phyloP scores from a whole-genome alignment of 35 echinoderm and acorn worm species.

The Strongylocentrotus purpuratus region DNA sequence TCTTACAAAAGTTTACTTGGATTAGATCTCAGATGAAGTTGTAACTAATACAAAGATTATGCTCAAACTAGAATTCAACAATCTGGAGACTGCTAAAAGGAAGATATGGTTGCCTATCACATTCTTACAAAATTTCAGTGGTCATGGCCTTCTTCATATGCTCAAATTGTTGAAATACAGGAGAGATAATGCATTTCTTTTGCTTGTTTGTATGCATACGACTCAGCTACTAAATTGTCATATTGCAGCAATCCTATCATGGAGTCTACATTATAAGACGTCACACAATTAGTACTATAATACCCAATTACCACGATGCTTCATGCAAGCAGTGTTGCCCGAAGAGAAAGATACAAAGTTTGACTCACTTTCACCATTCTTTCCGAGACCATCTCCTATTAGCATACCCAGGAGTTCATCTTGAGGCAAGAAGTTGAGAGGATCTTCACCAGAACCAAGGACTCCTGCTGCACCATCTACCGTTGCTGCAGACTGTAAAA shows the following conservation, averaged over 20 bases:
- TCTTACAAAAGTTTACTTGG: too few relatives aligned
- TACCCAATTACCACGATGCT: background rate
- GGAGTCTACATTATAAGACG: background rate
- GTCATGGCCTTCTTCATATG: too few relatives aligned
- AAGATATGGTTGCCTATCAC: too few relatives aligned
- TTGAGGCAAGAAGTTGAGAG: constrained; percentile 93
- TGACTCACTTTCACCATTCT: constrained; percentile 85
- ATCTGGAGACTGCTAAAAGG: too few relatives aligned
- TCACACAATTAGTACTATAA: background rate
- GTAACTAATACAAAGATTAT: too few relatives aligned
- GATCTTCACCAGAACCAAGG: constrained; percentile 79
- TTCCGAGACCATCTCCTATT: constrained; percentile 81
- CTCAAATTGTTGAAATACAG: too few relatives aligned
- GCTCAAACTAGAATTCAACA: too few relatives aligned
- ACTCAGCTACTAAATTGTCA: too few relatives aligned
- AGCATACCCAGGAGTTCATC: constrained; percentile 92
- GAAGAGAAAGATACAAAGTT: background rate
- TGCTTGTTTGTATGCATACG: too few relatives aligned
- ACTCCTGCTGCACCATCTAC: constrained; percentile 67
- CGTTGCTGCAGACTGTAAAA: constrained; percentile 26
- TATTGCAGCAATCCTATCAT: background rate
- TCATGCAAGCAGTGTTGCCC: background rate
- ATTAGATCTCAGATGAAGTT: too few relatives aligned
- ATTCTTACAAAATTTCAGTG: too few relatives aligned
- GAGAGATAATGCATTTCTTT: too few relatives aligned